phyloP scores from a whole-genome alignment of 2,888 invertebrate species.

The Anorthoa munda region DNA sequence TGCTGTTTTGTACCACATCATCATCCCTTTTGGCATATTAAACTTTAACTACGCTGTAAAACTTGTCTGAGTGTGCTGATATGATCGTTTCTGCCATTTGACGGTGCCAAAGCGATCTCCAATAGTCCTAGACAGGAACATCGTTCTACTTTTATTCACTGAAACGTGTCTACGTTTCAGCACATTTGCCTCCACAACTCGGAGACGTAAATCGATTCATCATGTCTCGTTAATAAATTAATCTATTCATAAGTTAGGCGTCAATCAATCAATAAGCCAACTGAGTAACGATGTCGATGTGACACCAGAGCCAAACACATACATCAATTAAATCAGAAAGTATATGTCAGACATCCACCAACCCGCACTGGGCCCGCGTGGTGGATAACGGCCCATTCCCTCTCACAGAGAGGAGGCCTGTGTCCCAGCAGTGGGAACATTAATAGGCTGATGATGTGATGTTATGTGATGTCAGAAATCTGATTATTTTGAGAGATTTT shows the following conservation, averaged over 20 bases:
- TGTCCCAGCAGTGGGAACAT: no score
- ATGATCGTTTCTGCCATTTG: not conserved
- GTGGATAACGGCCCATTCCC: no score
- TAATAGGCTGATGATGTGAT: no score
- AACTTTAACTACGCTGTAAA: not conserved
- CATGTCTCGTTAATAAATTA: slow-evolving; percentile 21
- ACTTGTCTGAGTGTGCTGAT: not conserved
- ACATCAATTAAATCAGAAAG: not conserved
- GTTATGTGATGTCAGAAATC: not conserved
- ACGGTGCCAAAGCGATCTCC: no score
- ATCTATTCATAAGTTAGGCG: slow-evolving; percentile 11
- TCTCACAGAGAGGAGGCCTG: no score
- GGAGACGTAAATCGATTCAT: slow-evolving; percentile 7
- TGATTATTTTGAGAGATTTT: not conserved
- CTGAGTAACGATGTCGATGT: not conserved
- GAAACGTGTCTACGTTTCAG: not conserved
- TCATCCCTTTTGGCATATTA: not conserved
- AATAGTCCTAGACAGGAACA: not conserved
- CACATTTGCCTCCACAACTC: not conserved
- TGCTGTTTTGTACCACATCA: not conserved
- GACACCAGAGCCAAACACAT: not conserved
- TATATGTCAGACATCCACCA: not conserved
- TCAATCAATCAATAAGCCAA: slow-evolving; percentile 26
- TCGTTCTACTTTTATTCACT: no score
- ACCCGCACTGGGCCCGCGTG: no score